Evolutionary conservation across 2,888 invertebrate genomes (phyloP).

Genomic region (Drosophila siamana): DNA sequence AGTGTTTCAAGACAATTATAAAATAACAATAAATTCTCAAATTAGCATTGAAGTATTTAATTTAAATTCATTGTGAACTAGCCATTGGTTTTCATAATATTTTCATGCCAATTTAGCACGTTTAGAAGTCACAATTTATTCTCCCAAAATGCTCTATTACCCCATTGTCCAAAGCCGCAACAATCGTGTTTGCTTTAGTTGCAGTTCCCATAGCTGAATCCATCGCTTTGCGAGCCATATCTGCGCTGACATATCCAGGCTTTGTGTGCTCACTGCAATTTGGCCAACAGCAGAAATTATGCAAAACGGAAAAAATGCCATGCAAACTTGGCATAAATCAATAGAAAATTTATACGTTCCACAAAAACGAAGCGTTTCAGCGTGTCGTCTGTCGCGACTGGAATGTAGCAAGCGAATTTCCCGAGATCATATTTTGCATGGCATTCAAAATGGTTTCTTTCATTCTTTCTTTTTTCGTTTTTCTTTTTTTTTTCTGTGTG

Average conservation of each 20-base stretch:
- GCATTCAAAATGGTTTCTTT: constrained; percentile 15
- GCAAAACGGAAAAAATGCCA: constrained; percentile 82
- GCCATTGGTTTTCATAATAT: too few relatives aligned
- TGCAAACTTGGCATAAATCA: constrained; percentile 82
- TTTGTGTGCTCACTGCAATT: constrained; percentile 66
- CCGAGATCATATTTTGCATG: constrained; percentile 48
- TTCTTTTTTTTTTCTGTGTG: not conserved
- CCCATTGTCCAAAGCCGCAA: constrained; percentile 27
- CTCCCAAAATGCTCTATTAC: not conserved
- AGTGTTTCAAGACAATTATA: too few relatives aligned
- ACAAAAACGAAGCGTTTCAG: constrained; percentile 70
- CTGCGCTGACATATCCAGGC: constrained; percentile 29
- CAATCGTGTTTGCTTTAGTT: constrained; percentile 69
- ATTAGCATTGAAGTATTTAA: too few relatives aligned
- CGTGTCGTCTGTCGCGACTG: constrained; percentile 22
- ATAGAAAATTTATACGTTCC: constrained; percentile 81
- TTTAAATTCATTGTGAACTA: too few relatives aligned
- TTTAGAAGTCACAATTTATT: not conserved
- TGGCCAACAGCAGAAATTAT: constrained; percentile 77
- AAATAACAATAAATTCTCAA: too few relatives aligned
- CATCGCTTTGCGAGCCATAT: constrained; percentile 27
- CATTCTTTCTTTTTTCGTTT: not conserved
- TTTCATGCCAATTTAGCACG: too few relatives aligned
- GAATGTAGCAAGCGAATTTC: constrained; percentile 25
- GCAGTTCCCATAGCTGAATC: constrained; percentile 25